Evolutionary conservation across 2,888 invertebrate species (phyloP).

Genomic region (Lottia scabra): DNA sequence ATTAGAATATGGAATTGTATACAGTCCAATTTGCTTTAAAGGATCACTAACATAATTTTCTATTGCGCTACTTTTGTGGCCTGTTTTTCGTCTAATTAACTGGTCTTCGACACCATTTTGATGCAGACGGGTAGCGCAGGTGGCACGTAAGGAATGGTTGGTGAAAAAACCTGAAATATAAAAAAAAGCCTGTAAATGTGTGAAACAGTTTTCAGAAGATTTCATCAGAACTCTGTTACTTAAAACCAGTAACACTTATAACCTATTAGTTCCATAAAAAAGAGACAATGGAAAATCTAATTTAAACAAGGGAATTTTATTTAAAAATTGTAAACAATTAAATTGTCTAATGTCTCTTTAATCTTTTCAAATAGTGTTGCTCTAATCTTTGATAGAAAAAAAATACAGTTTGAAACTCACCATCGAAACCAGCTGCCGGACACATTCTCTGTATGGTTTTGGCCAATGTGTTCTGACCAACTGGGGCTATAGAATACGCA

Average conservation of each 20-base stretch:
- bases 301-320: too few species aligned
- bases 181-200: background rate
- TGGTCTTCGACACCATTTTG: constrained; percentile 5
- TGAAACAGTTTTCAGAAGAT: too few species aligned
- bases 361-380: too few species aligned
- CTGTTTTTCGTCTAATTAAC: background rate
- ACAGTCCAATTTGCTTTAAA: background rate
- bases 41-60: background rate
- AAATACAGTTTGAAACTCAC: background rate
- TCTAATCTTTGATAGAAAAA: too few species aligned
- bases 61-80: background rate
- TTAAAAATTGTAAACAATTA: too few species aligned
- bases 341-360: too few species aligned
- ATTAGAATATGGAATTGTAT: too few species aligned
- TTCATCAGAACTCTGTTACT: too few species aligned
- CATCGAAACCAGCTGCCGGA: background rate
- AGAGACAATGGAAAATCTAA: too few species aligned
- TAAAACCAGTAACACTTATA: too few species aligned
- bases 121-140: background rate
- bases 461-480: background rate
- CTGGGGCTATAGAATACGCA: background rate
- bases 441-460: constrained; percentile 1
- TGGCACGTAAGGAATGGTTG: constrained; percentile 6
- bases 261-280: too few species aligned
- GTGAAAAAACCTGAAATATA: constrained; percentile 3